Evolutionary conservation across 1,140 invertebrate genomes (phyloP).

Genomic region (Aphaenogaster floridana): DNA sequence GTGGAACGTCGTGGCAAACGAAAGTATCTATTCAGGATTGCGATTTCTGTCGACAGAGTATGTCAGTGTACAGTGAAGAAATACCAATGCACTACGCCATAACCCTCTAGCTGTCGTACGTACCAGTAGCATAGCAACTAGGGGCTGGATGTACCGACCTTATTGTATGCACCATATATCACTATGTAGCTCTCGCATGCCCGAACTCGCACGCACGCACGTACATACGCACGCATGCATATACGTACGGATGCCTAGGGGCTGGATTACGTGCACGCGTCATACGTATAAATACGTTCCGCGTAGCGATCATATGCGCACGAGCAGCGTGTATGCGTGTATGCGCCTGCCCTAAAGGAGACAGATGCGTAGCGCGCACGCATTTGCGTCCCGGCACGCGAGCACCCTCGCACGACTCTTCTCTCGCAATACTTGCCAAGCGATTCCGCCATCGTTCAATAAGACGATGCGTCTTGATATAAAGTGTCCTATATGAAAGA

Average conservation of each 20-base stretch:
- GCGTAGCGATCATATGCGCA: constrained; percentile 33
- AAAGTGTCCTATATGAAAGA: not conserved
- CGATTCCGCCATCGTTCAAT: constrained; percentile 31
- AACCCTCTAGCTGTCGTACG: constrained; percentile 24
- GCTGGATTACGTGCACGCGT: constrained; percentile 67
- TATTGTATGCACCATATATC: constrained; percentile 61
- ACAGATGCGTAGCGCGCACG: constrained; percentile 76
- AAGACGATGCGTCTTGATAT: not conserved
- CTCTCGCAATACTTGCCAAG: not conserved
- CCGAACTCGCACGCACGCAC: constrained; percentile 63
- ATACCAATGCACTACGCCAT: constrained; percentile 16
- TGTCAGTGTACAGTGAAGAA: constrained; percentile 51
- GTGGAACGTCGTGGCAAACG: constrained; percentile 30
- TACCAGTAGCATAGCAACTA: constrained; percentile 63
- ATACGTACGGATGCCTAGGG: constrained; percentile 8
- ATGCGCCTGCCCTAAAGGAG: constrained; percentile 66
- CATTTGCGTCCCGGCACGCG: constrained; percentile 74
- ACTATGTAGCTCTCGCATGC: constrained; percentile 66
- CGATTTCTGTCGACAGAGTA: constrained; percentile 54
- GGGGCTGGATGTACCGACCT: constrained; percentile 47
- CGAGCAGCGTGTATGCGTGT: constrained; percentile 57
- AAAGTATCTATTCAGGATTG: constrained; percentile 48
- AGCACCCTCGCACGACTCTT: constrained; percentile 60
- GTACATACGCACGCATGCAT: constrained; percentile 40
- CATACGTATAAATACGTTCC: constrained; percentile 65